Percentiles rank a stretch among this genome's conserved stretches.
phyloP scores from a whole-genome alignment of 2,113 vertebrate species.

The Cheirogaleus medius region DNA sequence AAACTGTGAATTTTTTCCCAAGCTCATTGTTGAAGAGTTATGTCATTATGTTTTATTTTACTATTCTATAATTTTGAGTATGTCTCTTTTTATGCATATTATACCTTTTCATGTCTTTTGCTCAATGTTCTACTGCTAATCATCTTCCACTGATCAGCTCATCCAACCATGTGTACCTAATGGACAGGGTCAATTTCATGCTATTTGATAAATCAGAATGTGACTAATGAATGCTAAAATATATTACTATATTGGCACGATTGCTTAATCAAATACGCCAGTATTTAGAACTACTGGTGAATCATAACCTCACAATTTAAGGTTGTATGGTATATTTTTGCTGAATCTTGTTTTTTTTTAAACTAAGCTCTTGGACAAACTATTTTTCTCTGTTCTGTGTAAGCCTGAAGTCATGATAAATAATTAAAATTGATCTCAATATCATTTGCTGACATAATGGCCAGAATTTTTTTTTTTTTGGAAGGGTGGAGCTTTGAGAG shows the following conservation, averaged over 20 bases:
- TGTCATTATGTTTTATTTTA: not conserved
- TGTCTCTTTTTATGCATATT: not conserved
- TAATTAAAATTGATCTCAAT: not conserved
- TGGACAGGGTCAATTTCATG: not conserved
- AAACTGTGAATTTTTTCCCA: not conserved
- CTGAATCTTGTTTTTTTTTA: not conserved
- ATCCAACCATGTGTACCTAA: not conserved
- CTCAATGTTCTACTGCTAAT: not conserved
- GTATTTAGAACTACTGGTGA: not conserved
- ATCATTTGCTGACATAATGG: not conserved
- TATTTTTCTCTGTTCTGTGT: not conserved
- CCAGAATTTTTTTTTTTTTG: not conserved
- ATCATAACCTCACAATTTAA: not conserved
- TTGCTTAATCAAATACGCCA: not conserved
- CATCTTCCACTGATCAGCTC: not conserved
- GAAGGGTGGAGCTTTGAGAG: too few relatives aligned
- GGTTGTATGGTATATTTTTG: not conserved
- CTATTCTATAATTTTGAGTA: not conserved
- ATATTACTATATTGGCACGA: not conserved
- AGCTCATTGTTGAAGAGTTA: not conserved
- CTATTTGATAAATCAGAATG: not conserved
- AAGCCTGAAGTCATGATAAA: not conserved
- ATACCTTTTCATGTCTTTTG: not conserved
- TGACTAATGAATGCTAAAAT: not conserved
- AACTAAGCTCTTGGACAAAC: not conserved